A percentile compares a stretch with the other conserved stretches of the same genome.
Evolutionary conservation across 1,140 invertebrate genomes (phyloP).

Genomic region (Samia ricini): DNA sequence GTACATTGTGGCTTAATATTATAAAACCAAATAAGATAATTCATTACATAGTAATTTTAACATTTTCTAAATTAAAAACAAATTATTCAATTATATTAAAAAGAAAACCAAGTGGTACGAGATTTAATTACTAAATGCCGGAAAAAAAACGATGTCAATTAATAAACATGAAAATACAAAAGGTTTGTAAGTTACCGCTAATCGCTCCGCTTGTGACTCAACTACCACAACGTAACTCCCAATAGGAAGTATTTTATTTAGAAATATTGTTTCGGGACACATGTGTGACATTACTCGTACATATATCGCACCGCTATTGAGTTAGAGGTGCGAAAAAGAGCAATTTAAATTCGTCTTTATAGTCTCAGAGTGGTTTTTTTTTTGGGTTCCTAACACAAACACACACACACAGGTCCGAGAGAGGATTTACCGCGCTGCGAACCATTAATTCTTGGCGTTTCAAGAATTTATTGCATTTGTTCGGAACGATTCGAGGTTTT

Average conservation of each 20-base stretch:
- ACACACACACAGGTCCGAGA: not conserved
- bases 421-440: conserved; percentile 6
- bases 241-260: conserved; percentile 60
- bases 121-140: too few relatives aligned
- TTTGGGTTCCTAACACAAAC: not conserved
- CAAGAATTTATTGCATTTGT: conserved; percentile 10
- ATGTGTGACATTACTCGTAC: conserved; percentile 35
- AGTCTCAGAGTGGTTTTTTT: conserved; percentile 3
- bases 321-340: conserved; percentile 27
- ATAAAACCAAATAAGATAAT: too few relatives aligned
- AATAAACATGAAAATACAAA: too few relatives aligned
- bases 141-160: too few relatives aligned
- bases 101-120: too few relatives aligned
- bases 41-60: too few relatives aligned
- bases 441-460: conserved; percentile 11
- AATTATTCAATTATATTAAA: too few relatives aligned
- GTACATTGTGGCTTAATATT: too few relatives aligned
- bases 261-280: conserved; percentile 67
- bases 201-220: conserved; percentile 23
- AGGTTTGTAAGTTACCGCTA: not conserved
- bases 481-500: conserved; percentile 1
- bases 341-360: conserved; percentile 28
- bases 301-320: conserved; percentile 43
- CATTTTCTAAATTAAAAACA: too few relatives aligned
- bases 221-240: conserved; percentile 29